Evolutionary conservation across 2,113 vertebrate species (phyloP).

Genomic region (Cephalopterus ornatus): DNA sequence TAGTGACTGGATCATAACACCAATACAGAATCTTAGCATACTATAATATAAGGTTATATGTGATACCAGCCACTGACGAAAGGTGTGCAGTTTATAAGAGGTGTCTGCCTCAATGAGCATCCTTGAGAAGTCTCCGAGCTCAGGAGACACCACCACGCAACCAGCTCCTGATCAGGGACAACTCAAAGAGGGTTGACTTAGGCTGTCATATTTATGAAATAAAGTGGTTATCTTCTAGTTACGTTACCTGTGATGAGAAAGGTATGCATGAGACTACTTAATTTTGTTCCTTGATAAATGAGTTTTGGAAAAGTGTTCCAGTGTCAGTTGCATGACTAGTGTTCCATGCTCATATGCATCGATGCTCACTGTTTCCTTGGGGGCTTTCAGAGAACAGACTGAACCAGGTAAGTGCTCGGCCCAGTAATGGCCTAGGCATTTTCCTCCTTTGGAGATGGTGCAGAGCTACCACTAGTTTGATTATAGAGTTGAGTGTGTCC

Average conservation of each 20-base stretch:
- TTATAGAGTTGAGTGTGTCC: neutral
- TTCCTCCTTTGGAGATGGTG: neutral
- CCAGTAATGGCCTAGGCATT: neutral
- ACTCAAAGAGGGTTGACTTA: neutral
- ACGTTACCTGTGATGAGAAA: neutral
- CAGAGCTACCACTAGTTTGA: neutral
- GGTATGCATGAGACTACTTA: neutral
- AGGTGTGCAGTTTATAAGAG: neutral
- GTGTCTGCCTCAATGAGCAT: neutral
- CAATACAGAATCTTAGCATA: neutral
- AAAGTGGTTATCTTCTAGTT: neutral
- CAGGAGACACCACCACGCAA: neutral
- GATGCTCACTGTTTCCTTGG: neutral
- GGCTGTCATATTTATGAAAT: neutral
- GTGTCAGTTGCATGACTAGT: rapidly evolving
- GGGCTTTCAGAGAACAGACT: neutral
- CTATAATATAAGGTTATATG: neutral
- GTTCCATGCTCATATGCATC: neutral
- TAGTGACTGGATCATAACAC: neutral
- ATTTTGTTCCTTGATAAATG: neutral
- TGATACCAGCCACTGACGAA: neutral
- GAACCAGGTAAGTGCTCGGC: rapidly evolving
- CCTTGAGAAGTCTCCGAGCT: neutral
- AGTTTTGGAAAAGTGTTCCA: neutral
- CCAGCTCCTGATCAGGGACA: neutral